A percentile compares a stretch with the other conserved stretches of the same genome.
Evolutionary conservation across 2,888 invertebrate genomes (phyloP).

Genomic region (Cheilosia vernalis): DNA sequence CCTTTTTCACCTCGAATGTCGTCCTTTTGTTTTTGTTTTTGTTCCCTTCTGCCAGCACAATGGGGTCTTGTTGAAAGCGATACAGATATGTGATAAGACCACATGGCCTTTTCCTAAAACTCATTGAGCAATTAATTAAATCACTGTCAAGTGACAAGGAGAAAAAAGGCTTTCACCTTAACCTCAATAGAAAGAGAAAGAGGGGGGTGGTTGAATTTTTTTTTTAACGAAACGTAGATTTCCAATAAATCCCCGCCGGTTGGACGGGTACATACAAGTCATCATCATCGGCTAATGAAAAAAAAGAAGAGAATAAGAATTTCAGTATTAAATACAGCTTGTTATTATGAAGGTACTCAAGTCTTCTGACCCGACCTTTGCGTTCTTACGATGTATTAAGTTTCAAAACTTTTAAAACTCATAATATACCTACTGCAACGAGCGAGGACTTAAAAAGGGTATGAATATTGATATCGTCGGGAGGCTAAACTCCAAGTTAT

Average conservation of each 20-base stretch:
- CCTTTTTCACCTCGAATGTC: background rate
- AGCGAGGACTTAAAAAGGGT: background rate
- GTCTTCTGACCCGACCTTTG: slow-evolving; percentile 26
- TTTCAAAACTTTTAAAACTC: slow-evolving; percentile 48
- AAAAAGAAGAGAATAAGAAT: background rate
- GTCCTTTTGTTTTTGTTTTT: slow-evolving; percentile 7
- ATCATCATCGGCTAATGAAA: slow-evolving; percentile 23
- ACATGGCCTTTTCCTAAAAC: slow-evolving; percentile 23
- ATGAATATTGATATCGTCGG: slow-evolving; percentile 26
- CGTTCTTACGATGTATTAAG: slow-evolving; percentile 37
- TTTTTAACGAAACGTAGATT: slow-evolving; percentile 25
- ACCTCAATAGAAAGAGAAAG: background rate
- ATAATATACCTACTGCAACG: background rate
- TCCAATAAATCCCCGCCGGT: slow-evolving; percentile 49
- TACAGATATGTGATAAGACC: slow-evolving; percentile 25
- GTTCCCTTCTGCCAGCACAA: background rate
- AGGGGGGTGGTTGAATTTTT: background rate
- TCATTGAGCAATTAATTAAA: slow-evolving; percentile 54
- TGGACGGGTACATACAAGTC: background rate
- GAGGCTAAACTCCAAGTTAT: slow-evolving; percentile 34
- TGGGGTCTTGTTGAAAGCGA: background rate
- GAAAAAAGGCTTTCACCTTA: slow-evolving; percentile 10
- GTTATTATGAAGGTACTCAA: slow-evolving; percentile 17
- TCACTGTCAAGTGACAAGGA: slow-evolving; percentile 33
- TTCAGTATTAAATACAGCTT: slow-evolving; percentile 2